A percentile compares a stretch with the other conserved stretches of the same genome.
phyloP scores from a whole-genome alignment of 2,113 vertebrate species.

The Phylloscopus whistleri region DNA sequence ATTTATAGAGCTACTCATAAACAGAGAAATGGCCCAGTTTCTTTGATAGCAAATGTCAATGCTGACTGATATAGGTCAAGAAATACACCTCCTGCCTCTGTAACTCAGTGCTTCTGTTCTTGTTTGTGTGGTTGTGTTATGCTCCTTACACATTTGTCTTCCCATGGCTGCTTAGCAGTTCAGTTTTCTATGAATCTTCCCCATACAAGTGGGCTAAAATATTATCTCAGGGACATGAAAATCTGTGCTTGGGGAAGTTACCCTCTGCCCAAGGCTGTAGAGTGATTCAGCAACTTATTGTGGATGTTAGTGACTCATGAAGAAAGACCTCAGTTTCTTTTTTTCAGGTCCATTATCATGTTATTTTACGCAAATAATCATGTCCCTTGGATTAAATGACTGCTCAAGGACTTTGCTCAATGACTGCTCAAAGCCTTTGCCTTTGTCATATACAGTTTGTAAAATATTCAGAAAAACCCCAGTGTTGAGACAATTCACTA shows the following conservation, averaged over 20 bases:
- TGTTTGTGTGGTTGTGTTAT: neutral
- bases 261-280: neutral
- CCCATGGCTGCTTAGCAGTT: neutral
- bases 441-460: neutral
- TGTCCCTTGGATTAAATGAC: neutral
- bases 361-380: neutral
- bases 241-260: neutral
- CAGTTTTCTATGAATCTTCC: neutral
- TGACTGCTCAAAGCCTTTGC: no score
- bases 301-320: neutral
- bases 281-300: neutral
- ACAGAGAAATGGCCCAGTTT: neutral
- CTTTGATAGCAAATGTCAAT: constrained; percentile 2
- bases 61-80: constrained; percentile 37
- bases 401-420: neutral
- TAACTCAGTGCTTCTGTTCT: neutral
- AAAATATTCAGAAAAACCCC: neutral
- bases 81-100: neutral
- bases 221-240: neutral
- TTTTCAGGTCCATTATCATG: neutral
- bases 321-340: neutral
- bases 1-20: neutral
- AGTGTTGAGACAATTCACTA: neutral
- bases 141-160: neutral
- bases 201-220: neutral